These are phyloP conservation scores for Apeltes quadracus DNA, from an alignment of 2,113 vertebrate genomes.

Conservation along the genomic window DNA sequence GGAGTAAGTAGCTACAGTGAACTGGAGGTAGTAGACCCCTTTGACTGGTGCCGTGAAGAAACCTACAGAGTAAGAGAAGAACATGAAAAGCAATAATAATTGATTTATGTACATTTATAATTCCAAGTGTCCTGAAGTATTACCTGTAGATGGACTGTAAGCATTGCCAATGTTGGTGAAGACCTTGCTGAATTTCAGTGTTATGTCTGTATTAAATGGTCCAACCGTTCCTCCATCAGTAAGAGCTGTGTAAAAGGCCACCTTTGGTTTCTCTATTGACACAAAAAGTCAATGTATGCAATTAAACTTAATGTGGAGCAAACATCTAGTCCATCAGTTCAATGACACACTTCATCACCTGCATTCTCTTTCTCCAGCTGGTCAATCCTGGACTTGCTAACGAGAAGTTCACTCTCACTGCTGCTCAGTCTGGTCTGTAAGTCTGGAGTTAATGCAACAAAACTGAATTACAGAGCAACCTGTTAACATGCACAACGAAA, in stretches of 20 bases:
- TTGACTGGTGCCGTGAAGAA: conserved; percentile 36
- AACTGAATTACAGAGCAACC: background rate
- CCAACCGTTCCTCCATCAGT: background rate
- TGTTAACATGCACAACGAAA: background rate
- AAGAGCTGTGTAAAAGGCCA: conserved; percentile 25
- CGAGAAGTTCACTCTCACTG: conserved; percentile 12
- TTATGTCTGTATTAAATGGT: background rate
- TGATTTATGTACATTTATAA: background rate
- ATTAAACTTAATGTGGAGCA: background rate
- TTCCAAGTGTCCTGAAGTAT: background rate
- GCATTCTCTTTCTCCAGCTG: conserved; percentile 4
- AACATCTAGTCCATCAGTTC: background rate
- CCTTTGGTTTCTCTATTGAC: conserved; percentile 20
- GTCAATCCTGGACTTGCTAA: background rate
- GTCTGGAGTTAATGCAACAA: background rate
- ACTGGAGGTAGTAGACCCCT: conserved; percentile 25
- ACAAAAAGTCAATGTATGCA: background rate
- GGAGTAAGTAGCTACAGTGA: background rate
- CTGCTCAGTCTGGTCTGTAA: conserved; percentile 21
- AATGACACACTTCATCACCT: background rate
- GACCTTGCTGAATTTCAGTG: conserved; percentile 12
- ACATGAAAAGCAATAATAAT: background rate
- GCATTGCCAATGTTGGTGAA: conserved; percentile 21
- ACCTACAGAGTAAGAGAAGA: conserved; percentile 11
- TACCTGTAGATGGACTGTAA: conserved; percentile 32